Conservation (phyloP, 2,113 vertebrate species). For the Sciurus niger region DNA sequence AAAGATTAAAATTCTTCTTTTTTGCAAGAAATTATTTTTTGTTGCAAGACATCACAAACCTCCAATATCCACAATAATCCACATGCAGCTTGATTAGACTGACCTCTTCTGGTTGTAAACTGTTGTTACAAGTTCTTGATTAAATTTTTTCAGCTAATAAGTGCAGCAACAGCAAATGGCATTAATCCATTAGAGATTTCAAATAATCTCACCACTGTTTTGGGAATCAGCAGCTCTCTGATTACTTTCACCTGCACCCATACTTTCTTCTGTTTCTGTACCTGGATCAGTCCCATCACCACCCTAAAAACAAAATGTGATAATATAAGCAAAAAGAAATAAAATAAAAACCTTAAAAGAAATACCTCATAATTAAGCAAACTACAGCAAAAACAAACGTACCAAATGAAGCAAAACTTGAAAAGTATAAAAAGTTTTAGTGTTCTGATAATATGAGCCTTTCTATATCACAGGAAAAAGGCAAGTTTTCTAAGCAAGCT, state of each 20-base stretch:
- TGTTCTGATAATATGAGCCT: background rate
- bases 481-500: background rate
- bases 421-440: background rate
- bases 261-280: constrained; percentile 97
- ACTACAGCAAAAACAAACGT: background rate
- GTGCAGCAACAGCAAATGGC: background rate
- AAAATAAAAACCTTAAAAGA: constrained; percentile 18
- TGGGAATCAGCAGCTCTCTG: constrained; percentile 96
- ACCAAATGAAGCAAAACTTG: background rate
- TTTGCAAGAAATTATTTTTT: background rate
- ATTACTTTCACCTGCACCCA: constrained; percentile 94
- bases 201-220: constrained; percentile 90
- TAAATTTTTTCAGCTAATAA: background rate
- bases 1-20: constrained; percentile 25
- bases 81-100: background rate
- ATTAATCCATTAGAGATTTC: background rate
- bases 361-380: background rate
- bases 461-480: background rate
- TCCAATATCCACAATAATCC: background rate
- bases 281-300: constrained; percentile 95
- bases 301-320: constrained; percentile 88
- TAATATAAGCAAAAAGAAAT: constrained; percentile 43
- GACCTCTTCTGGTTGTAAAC: constrained; percentile 60
- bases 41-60: background rate
- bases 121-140: background rate